Evolutionary conservation across 2,113 vertebrate genomes (phyloP).

Genomic region (Athene cunicularia): DNA sequence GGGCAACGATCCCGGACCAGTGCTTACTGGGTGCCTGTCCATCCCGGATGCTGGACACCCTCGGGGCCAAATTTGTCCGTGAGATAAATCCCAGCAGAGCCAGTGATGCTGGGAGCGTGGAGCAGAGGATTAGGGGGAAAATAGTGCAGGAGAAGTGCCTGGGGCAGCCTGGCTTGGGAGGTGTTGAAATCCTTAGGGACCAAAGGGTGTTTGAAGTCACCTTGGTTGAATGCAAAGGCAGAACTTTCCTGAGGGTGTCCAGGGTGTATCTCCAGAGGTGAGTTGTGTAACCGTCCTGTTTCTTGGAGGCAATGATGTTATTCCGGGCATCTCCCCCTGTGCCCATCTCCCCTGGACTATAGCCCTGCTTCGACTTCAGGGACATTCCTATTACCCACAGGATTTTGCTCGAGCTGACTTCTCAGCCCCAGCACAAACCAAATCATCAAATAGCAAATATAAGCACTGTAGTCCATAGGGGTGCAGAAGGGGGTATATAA

Average conservation of each 20-base stretch:
- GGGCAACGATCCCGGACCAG: neutral
- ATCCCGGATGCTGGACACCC: neutral
- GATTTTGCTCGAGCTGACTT: neutral
- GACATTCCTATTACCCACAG: neutral
- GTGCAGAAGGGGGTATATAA: neutral
- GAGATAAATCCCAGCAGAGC: neutral
- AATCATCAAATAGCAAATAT: neutral
- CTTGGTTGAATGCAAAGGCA: neutral
- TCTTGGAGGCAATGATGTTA: neutral
- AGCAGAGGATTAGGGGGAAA: neutral
- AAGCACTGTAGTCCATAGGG: accelerated
- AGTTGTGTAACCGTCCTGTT: neutral
- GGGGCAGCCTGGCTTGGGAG: accelerated
- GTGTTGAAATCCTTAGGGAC: neutral
- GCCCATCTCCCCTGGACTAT: accelerated
- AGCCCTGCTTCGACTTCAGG: neutral
- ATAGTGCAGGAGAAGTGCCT: accelerated
- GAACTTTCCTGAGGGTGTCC: neutral
- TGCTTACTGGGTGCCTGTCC: neutral
- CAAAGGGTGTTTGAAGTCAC: neutral
- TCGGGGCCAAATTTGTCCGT: accelerated
- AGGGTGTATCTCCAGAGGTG: neutral
- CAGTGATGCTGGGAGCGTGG: accelerated
- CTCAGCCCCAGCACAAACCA: neutral
- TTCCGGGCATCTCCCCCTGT: accelerated